These are phyloP conservation scores for Dicranocentrus wangi DNA, from an alignment of 2,888 invertebrate species.

Conservation along the genomic window DNA sequence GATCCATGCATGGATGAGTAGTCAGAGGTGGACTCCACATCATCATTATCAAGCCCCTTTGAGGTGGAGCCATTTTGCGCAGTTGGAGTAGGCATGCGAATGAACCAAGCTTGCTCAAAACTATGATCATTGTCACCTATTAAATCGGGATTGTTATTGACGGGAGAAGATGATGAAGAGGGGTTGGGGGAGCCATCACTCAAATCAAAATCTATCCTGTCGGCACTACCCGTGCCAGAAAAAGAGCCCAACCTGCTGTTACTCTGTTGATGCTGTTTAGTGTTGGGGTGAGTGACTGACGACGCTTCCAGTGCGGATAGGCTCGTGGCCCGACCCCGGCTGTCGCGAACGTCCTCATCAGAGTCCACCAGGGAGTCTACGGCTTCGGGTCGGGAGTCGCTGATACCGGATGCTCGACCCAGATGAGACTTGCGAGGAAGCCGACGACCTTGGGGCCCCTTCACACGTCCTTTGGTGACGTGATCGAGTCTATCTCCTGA, in stretches of 20 bases:
- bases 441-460: constrained; percentile 70
- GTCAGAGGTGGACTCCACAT: constrained; percentile 69
- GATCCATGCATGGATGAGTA: constrained; percentile 72
- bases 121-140: constrained; percentile 43
- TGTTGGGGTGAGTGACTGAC: constrained; percentile 65
- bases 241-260: constrained; percentile 67
- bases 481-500: constrained; percentile 63
- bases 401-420: constrained; percentile 28
- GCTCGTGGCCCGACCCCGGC: constrained; percentile 67
- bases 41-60: constrained; percentile 54
- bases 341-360: constrained; percentile 63
- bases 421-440: constrained; percentile 65
- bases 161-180: constrained; percentile 52
- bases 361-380: constrained; percentile 61
- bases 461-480: constrained; percentile 67
- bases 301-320: constrained; percentile 68
- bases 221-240: constrained; percentile 60
- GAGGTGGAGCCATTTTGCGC: constrained; percentile 38
- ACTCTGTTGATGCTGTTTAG: constrained; percentile 30
- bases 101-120: constrained; percentile 72
- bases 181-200: constrained; percentile 44
- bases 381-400: constrained; percentile 52
- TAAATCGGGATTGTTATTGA: constrained; percentile 55
- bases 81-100: constrained; percentile 60
- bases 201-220: constrained; percentile 56